Evolutionary conservation across 2,888 invertebrate species (phyloP), one percentile per base, ranked within the genome.

Genomic region (Drosophila colorata): DNA sequence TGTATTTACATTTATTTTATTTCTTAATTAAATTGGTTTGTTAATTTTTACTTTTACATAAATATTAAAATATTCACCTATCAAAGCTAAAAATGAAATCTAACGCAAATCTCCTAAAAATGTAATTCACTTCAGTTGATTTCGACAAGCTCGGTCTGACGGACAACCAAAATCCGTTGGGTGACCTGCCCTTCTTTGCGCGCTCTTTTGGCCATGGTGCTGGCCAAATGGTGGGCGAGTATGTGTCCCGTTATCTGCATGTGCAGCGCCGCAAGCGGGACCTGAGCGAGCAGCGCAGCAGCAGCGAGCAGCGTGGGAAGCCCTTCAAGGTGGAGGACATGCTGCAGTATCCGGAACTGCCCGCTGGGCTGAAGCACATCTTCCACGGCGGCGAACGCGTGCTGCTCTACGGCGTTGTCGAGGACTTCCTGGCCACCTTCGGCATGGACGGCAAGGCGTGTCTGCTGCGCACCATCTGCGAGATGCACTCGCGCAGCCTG

Each of bases 111-210:
- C 25, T 28, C 3, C 9, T 28, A 48, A 57, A 52, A 48, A 48
- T 8, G 18, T 3, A 18, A 8, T 14, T 11, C 3, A 16, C 37
- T 53, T 2, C 93, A 97, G 97, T 97, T 91, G 96, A 97, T 89
- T 97, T 97, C 90, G 96, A 96, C 92, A 96, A 96, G 91, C 92
- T 97, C 74, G 97, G 97, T 13, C 91, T 97, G 80, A 97, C 97
- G n/a, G 97, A 97, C 90, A 97, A 97, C 90, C 96, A 97, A 90
- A 97, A 97, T 92, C 97, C 97, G 0, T 95, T 96, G 87, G 97
- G 97, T 14, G 95, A 95, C 44, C 91, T 97, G 59, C 95, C 96
- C 0, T 93, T 96, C 4, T 94, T 97, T 76, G 95, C 95, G 1
- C 93, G 96, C 69, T 96, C 96, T 4, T 95, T 96, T 94, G 95